Conservation (phyloP, 1,140 invertebrate genomes). For the Agrypnia vestita region DNA sequence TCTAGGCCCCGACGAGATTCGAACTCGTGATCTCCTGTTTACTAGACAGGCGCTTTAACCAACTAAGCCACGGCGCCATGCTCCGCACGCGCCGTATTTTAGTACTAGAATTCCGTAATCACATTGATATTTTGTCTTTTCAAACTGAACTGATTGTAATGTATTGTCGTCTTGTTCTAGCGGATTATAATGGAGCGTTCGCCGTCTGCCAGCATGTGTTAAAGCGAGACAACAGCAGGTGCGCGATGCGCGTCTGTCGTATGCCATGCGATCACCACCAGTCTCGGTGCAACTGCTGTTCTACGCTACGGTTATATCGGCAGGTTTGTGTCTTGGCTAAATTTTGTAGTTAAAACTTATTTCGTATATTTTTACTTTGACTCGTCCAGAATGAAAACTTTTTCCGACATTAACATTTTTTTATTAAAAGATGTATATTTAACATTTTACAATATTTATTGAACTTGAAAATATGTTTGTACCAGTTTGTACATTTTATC, state of each 20-base stretch:
- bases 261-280: conserved; percentile 56
- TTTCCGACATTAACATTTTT: no score
- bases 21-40: conserved; percentile 57
- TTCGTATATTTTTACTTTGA: no score
- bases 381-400: no score
- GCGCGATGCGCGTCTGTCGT: conserved; percentile 56
- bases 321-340: conserved; percentile 53
- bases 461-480: no score
- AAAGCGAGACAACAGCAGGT: conserved; percentile 50
- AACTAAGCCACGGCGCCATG: conserved; percentile 64
- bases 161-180: conserved; percentile 24
- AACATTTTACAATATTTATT: no score
- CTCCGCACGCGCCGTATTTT: neutral
- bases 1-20: conserved; percentile 54
- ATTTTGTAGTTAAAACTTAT: neutral
- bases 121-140: neutral
- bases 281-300: conserved; percentile 55
- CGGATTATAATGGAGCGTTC: conserved; percentile 5
- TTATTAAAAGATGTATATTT: no score
- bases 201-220: conserved; percentile 33
- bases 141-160: neutral
- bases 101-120: neutral
- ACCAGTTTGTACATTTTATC: no score
- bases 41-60: conserved; percentile 65
- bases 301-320: conserved; percentile 56